phyloP scores from a whole-genome alignment of 2,888 invertebrate species.

The Hemistola chrysoprasaria region DNA sequence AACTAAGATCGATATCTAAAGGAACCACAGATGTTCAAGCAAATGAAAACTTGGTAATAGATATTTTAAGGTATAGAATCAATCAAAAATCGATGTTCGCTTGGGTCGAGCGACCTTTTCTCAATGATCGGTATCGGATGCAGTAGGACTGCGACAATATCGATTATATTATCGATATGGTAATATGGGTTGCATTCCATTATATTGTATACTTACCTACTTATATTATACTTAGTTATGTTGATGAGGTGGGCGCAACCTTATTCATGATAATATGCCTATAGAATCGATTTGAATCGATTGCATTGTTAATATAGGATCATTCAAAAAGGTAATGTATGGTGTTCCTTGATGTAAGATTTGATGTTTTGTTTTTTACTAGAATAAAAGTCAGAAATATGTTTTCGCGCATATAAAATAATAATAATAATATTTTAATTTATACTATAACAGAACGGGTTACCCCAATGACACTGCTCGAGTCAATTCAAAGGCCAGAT shows the following conservation, averaged over 20 bases:
- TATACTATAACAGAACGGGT: too few species aligned
- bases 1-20: too few species aligned
- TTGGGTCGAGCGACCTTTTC: conserved; percentile 65
- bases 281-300: conserved; percentile 70
- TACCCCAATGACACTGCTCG: too few species aligned
- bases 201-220: conserved; percentile 67
- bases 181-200: conserved; percentile 68
- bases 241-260: conserved; percentile 79
- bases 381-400: too few species aligned
- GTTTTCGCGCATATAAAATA: too few species aligned
- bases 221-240: conserved; percentile 51
- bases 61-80: too few species aligned
- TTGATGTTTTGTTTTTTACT: too few species aligned
- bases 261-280: conserved; percentile 63
- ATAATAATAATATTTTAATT: too few species aligned
- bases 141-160: conserved; percentile 68
- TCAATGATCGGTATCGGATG: conserved; percentile 66
- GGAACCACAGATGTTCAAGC: too few species aligned
- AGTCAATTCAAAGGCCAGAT: too few species aligned
- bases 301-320: conserved; percentile 72
- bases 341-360: conserved; percentile 60
- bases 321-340: conserved; percentile 75
- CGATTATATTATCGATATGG: conserved; percentile 66
- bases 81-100: too few species aligned
- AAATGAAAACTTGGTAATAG: too few species aligned